A percentile compares a stretch with the other conserved stretches of the same genome.
phyloP scores from a whole-genome alignment of 2,797 vertebrate genomes.

The Lophius americanus region DNA sequence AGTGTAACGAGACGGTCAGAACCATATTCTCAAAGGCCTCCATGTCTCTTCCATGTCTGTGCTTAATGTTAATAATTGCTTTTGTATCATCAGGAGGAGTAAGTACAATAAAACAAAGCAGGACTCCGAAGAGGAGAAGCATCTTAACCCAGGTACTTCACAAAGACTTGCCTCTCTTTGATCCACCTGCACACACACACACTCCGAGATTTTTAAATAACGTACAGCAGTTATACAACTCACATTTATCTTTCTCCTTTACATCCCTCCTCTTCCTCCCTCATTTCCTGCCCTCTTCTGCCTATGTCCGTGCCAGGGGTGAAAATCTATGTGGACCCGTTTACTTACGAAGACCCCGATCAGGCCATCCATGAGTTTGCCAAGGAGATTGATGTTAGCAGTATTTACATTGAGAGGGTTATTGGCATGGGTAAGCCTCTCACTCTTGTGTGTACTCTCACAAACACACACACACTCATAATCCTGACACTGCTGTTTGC shows the following conservation, averaged over 20 bases:
- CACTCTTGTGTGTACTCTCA: conserved; percentile 25
- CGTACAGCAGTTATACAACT: conserved; percentile 63
- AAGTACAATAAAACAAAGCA: conserved; percentile 99
- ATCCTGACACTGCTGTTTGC: conserved; percentile 51
- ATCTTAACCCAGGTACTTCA: conserved; percentile 93
- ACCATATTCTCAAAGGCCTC: not conserved
- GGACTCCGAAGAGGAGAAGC: conserved; percentile 97
- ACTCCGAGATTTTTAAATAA: conserved; percentile 60
- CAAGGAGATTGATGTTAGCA: conserved; percentile 98
- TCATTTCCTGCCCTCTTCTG: conserved; percentile 21
- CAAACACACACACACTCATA: conserved; percentile 47
- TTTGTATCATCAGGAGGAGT: conserved; percentile 85
- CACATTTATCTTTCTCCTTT: conserved; percentile 54
- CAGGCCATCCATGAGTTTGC: conserved; percentile 99
- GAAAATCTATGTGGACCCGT: conserved; percentile 98
- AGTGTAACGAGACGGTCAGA: not conserved
- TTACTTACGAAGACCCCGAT: conserved; percentile 98
- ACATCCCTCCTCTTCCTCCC: conserved; percentile 25
- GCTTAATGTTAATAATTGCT: conserved; percentile 28
- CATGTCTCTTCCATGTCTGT: conserved; percentile 1
- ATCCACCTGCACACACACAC: conserved; percentile 42
- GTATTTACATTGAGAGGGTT: conserved; percentile 99
- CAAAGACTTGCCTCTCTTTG: conserved; percentile 22
- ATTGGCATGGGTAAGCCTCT: conserved; percentile 95
- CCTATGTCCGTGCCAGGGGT: conserved; percentile 83